These are phyloP conservation scores for Cancer borealis DNA, from an alignment of 2,888 invertebrate species.

Conservation along the genomic window DNA sequence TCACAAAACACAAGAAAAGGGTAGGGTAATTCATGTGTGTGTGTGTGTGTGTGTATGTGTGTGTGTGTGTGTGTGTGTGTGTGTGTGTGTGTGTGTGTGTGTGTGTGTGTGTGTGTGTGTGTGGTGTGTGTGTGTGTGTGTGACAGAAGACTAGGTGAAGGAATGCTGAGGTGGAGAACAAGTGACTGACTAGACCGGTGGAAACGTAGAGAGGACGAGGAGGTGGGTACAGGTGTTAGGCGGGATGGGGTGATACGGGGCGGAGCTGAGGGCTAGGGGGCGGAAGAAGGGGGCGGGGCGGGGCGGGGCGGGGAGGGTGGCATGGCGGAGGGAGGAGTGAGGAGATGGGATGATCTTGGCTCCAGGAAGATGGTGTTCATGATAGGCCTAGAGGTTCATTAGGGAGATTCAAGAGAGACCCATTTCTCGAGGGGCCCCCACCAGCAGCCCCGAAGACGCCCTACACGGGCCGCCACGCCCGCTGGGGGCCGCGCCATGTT, in stretches of 20 bases:
- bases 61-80: conserved; percentile 31
- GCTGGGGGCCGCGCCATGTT: conserved; percentile 65
- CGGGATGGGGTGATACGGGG: conserved; percentile 17
- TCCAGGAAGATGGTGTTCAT: conserved; percentile 67
- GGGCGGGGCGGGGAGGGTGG: background rate
- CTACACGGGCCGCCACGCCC: conserved; percentile 66
- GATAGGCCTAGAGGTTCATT: conserved; percentile 75
- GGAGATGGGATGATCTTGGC: conserved; percentile 62
- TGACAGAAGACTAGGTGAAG: background rate
- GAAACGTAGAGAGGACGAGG: conserved; percentile 12
- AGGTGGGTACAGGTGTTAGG: background rate
- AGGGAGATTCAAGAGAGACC: conserved; percentile 68
- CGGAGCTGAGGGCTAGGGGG: background rate
- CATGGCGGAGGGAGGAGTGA: background rate
- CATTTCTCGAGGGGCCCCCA: conserved; percentile 70
- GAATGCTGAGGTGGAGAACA: background rate
- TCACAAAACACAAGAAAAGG: background rate
- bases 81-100: conserved; percentile 26
- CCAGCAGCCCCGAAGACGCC: conserved; percentile 70
- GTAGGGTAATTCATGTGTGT: background rate
- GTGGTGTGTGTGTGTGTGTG: background rate
- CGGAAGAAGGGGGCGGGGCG: background rate
- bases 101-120: background rate
- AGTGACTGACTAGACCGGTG: background rate
- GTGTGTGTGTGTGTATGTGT: background rate